Conservation (phyloP, 2,113 vertebrate genomes). For the Aspidoscelis tigris region DNA sequence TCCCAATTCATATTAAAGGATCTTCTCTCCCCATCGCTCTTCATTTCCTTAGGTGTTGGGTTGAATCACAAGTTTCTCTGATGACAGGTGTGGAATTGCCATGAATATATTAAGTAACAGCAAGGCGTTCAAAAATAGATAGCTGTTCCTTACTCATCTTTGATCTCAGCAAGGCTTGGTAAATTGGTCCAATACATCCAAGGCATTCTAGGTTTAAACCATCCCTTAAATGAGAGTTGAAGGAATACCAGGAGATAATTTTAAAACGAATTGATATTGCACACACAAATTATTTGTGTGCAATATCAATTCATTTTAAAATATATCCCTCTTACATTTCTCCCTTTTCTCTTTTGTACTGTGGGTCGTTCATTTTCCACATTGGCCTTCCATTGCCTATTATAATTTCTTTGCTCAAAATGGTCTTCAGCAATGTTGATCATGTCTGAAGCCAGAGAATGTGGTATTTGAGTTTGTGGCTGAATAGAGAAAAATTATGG, state of each 20-base stretch:
- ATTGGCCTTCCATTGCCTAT: no score
- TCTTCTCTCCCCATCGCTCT: background rate
- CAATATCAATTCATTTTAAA: no score
- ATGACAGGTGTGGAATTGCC: conserved; percentile 19
- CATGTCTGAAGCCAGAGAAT: background rate
- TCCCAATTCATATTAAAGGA: background rate
- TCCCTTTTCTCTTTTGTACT: background rate
- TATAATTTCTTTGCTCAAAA: background rate
- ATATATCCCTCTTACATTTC: background rate
- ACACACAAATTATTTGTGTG: background rate
- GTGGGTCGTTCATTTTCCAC: background rate
- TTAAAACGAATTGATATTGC: background rate
- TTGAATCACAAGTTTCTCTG: background rate
- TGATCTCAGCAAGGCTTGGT: conserved; percentile 54
- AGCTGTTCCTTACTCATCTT: conserved; percentile 39
- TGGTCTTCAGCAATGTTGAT: background rate
- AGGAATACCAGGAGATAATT: conserved; percentile 2
- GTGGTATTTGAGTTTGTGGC: background rate
- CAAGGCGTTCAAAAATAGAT: conserved; percentile 48
- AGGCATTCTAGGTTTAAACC: conserved; percentile 35
- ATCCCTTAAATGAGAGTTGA: conserved; percentile 30
- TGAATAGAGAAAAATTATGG: background rate
- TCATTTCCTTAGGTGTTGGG: background rate
- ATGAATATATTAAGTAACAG: background rate
- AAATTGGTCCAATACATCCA: conserved; percentile 25